Base-by-base conservation (phyloP, 2,888 invertebrate species). In the Sepioteuthis lessoniana region DNA sequence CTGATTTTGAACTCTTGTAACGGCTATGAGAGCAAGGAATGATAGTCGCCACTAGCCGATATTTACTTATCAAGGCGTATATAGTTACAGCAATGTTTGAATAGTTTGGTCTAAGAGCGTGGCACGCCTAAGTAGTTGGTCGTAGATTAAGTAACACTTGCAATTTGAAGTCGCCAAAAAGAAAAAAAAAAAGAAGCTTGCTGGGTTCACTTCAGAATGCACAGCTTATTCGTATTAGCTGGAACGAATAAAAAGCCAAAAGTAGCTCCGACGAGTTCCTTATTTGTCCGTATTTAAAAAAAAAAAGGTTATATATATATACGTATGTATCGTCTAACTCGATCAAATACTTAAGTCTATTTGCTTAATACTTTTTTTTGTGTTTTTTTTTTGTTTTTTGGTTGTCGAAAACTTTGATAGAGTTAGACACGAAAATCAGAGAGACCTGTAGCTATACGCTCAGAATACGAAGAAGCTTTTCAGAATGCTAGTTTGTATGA, bases 181-280 rank as follows among this genome's bases (percentile, higher is more conserved):
- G 76, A 76, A 19, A n/a, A n/a, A 35, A 35, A 76, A 35, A 1
- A 25, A 35, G 4, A 35, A 35, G 10, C 76, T 76, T 76, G n/a
- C 76, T 76, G n/a, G 76, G n/a, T 76, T 55, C 55, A 55, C 55
- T 55, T 76, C n/a, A 35, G 76, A n/a, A 76, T 76, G n/a, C 10
- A 25, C n/a, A n/a, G 76, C n/a, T n/a, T 13, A n/a, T 35, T 35
- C n/a, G n/a, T n/a, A 16, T 76, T n/a, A n/a, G 76, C 19, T 76
- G 76, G 76, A n/a, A 76, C 13, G 76, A 76, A 76, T 76, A 19
- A 76, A 76, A 76, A 76, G n/a, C 31, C 10, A 76, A 31, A 76
- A 76, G 76, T 76, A 76, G 76, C 76, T 76, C 76, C 76, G 76
- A 76, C 76, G n/a, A 76, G 76, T 76, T 76, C 76, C 76, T n/a